Evolutionary conservation across 2,888 invertebrate species (phyloP), one percentile per base, ranked within the genome.

Genomic region (Diplolepis rosae): DNA sequence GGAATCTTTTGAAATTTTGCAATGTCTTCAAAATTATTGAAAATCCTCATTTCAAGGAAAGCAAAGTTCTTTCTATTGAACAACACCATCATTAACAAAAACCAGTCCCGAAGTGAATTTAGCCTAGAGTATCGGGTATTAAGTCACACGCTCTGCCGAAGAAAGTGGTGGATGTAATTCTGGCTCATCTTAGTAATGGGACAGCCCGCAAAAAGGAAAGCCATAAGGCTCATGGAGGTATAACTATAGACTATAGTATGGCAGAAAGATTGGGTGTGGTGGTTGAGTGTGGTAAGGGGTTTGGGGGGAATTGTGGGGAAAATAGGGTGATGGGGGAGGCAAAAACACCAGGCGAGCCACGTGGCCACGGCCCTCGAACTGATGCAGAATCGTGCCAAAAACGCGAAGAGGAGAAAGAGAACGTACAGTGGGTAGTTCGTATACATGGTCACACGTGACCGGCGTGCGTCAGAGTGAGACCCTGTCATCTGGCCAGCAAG

Each of bases 401-500:
- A 52, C 42, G 51, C 28, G 42, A 52, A 42, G 35, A 68, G n/a
- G 51, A 35, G 51, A 67, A 35, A 27, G 28, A 35, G 52, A 22
- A 66, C 11, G 50, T 30, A 35, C 18, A 18, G 54, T 54, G 54
- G 52, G 54, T 30, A 30, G 54, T 32, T 30, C 52, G 52, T 35
- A 30, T 24, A 9, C 32, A 56, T 32, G 56, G 35, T 56, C 35
- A 52, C 52, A 68, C 69, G 61, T 52, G 68, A 71, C 50, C 48
- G 24, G 39, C 28, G 45, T 71, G 71, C 68, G 73, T 75, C 78
- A 73, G 67, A 71, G 74, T 74, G 79, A 77, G 77, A 80, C 66
- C 67, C 77, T 80, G 80, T 82, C 83, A 82, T 83, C 80, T 81
- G 81, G 81, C 78, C 75, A 74, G 80, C 82, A 83, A 83, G 83